phyloP scores from a whole-genome alignment of 2,888 invertebrate genomes.

The Meiosimyza decipiens region DNA sequence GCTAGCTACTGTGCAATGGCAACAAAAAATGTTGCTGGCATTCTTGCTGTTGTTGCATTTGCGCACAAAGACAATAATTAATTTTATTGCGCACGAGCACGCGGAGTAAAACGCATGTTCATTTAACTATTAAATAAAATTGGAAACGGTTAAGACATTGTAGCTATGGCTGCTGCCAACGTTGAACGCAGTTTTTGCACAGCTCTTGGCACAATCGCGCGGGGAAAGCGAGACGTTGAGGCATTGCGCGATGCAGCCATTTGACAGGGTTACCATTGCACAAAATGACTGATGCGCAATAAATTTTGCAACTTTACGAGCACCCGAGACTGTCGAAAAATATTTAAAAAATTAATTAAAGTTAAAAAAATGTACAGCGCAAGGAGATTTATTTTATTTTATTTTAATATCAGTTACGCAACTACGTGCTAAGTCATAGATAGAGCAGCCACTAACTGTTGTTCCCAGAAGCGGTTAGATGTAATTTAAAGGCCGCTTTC shows the following conservation, averaged over 20 bases:
- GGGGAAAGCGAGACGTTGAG: neutral
- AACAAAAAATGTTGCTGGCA: neutral
- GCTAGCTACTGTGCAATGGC: conserved; percentile 26
- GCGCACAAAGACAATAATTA: conserved; percentile 29
- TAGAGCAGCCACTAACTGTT: neutral
- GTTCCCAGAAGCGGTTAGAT: neutral
- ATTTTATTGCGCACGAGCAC: conserved; percentile 33
- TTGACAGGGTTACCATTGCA: conserved; percentile 11
- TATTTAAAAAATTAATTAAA: conserved; percentile 29
- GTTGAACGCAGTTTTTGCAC: neutral
- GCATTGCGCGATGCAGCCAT: conserved; percentile 8
- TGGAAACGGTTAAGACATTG: neutral
- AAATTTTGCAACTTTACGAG: conserved; percentile 25
- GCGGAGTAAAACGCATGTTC: neutral
- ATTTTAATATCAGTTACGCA: conserved; percentile 14
- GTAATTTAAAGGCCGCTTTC: neutral
- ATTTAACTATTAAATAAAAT: conserved; percentile 1
- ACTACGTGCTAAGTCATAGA: neutral
- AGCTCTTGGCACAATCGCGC: neutral
- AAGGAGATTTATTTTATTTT: conserved; percentile 9
- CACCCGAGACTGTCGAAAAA: neutral
- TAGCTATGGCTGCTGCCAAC: too few relatives aligned
- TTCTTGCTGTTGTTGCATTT: conserved; percentile 29
- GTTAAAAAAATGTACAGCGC: neutral
- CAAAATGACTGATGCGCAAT: conserved; percentile 19